Evolutionary conservation across 2,113 vertebrate genomes (phyloP).

Genomic region (Xiphias gladius): DNA sequence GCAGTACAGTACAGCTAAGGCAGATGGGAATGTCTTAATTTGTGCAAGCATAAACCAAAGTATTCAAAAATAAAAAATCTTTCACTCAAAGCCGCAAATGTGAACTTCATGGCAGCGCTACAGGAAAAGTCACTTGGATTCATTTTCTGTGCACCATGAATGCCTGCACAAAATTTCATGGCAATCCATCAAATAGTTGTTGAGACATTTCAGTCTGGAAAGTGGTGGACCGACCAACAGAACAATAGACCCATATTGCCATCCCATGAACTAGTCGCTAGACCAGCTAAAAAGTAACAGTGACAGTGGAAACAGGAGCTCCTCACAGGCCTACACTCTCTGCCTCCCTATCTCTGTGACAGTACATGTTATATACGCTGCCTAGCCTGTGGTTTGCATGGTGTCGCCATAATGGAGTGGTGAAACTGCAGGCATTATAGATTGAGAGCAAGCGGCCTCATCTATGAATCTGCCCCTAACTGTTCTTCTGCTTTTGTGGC

Average conservation of each 20-base stretch:
- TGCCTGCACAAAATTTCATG: background rate
- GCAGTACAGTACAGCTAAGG: background rate
- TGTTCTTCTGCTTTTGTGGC: conserved; percentile 81
- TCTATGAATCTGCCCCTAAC: conserved; percentile 84
- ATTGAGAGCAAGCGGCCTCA: conserved; percentile 65
- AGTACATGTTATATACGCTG: conserved; percentile 67
- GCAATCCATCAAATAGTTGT: background rate
- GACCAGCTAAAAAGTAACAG: background rate
- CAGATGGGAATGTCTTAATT: background rate
- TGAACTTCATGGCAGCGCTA: background rate
- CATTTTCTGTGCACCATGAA: background rate
- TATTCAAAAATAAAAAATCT: background rate
- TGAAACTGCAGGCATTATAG: conserved; percentile 79
- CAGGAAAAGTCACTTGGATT: conserved; percentile 9
- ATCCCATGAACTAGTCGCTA: background rate
- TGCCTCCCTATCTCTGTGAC: conserved; percentile 49
- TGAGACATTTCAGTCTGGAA: background rate
- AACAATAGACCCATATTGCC: background rate
- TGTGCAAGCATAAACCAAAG: background rate
- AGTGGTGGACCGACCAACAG: background rate
- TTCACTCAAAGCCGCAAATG: background rate
- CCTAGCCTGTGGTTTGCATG: conserved; percentile 60
- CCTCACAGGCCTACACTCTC: conserved; percentile 15
- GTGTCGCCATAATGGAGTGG: conserved; percentile 81
- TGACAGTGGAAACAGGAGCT: conserved; percentile 11